Percentiles rank a stretch among this genome's conserved stretches.
These are phyloP conservation scores for Tetrax tetrax DNA, from an alignment of 2,113 vertebrate species.

Conservation along the genomic window DNA sequence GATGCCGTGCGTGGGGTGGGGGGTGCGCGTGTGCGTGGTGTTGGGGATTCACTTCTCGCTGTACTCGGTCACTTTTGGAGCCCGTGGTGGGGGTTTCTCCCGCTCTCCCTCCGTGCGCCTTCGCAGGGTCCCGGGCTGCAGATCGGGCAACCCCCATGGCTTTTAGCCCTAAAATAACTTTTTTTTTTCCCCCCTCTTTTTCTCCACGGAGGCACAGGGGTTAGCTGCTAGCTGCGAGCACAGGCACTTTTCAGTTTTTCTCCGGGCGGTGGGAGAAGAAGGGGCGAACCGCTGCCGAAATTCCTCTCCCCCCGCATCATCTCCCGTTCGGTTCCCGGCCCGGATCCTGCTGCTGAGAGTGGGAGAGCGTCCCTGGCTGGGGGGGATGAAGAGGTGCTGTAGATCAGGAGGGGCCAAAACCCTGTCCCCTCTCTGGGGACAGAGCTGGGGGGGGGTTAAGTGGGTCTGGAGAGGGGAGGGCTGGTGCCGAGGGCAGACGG, in stretches of 20 bases:
- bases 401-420: background rate
- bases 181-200: background rate
- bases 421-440: background rate
- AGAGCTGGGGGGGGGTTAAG: background rate
- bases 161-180: background rate
- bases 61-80: background rate
- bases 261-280: background rate
- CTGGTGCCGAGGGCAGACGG: background rate
- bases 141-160: background rate
- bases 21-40: background rate
- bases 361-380: background rate
- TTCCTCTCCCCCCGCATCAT: background rate
- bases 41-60: background rate
- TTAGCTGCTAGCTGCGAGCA: slow-evolving; percentile 46
- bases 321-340: background rate
- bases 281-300: background rate
- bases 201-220: background rate
- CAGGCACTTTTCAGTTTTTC: slow-evolving; percentile 29
- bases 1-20: background rate
- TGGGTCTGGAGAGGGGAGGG: background rate
- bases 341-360: background rate
- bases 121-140: background rate
- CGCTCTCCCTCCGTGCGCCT: background rate
- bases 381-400: background rate
- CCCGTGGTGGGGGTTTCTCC: background rate